Conservation (phyloP, 2,797 vertebrate species). For the Tinamus major region DNA sequence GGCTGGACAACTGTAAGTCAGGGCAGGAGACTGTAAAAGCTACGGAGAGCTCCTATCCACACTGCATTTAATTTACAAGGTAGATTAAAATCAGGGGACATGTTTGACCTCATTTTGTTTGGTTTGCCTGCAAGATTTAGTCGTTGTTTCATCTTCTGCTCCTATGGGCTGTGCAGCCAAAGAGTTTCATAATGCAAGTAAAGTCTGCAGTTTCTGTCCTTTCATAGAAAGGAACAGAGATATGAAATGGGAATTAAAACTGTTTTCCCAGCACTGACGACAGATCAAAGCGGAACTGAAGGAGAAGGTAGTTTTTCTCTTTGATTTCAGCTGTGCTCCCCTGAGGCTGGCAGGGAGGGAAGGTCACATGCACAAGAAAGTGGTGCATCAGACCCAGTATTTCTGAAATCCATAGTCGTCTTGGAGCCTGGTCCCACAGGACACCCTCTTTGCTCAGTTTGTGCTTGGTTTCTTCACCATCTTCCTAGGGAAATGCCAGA, state of each 20-base stretch:
- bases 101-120: conserved; percentile 21
- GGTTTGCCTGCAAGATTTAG: conserved; percentile 34
- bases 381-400: conserved; percentile 33
- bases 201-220: neutral
- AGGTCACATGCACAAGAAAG: conserved; percentile 45
- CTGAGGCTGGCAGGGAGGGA: conserved; percentile 22
- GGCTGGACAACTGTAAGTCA: neutral
- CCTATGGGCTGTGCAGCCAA: neutral
- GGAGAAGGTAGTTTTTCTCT: conserved; percentile 56
- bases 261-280: conserved; percentile 10
- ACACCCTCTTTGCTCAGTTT: conserved; percentile 8
- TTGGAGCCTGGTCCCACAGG: conserved; percentile 9
- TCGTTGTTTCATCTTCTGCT: conserved; percentile 13
- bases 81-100: neutral
- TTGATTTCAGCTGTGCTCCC: conserved; percentile 60
- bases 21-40: conserved; percentile 8
- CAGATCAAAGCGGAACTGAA: conserved; percentile 39
- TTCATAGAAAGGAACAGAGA: neutral
- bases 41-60: neutral
- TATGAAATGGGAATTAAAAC: conserved; percentile 50
- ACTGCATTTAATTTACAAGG: conserved; percentile 34
- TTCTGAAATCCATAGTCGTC: conserved; percentile 57
- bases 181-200: neutral
- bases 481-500: conserved; percentile 49
- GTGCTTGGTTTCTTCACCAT: conserved; percentile 39